Evolutionary conservation across 1,140 invertebrate species (phyloP).

Genomic region (Sycophila sp.): DNA sequence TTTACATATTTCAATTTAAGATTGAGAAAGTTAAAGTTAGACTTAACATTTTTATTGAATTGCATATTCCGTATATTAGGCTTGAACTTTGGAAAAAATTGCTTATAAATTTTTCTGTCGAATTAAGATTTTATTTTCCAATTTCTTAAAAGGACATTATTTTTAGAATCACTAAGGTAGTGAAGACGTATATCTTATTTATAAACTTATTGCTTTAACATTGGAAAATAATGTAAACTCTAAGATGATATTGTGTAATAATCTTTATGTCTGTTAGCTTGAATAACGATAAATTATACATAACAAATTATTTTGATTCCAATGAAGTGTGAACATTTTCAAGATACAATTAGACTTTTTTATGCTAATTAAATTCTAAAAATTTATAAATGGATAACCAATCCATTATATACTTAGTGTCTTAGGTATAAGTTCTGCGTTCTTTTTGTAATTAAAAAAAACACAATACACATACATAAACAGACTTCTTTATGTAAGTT

Average conservation of each 20-base stretch:
- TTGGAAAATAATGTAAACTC: constrained; percentile 5
- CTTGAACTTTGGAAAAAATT: not conserved
- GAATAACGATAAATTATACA: no score
- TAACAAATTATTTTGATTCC: not conserved
- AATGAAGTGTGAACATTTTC: not conserved
- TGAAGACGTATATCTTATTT: not conserved
- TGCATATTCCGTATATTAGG: no score
- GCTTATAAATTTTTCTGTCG: not conserved
- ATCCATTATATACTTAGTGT: constrained; percentile 46
- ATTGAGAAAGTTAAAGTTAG: not conserved
- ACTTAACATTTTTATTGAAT: not conserved
- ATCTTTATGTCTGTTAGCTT: no score
- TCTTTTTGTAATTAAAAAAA: constrained; percentile 51
- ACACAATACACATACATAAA: constrained; percentile 43
- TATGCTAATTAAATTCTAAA: not conserved
- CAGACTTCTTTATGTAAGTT: constrained; percentile 63
- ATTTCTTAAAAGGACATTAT: constrained; percentile 7
- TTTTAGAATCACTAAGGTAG: not conserved
- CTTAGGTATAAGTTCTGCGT: constrained; percentile 63
- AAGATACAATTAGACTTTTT: not conserved
- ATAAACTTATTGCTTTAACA: not conserved
- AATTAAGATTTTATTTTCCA: not conserved
- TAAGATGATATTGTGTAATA: no score
- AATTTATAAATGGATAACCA: constrained; percentile 21
- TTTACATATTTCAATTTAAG: constrained; percentile 25